These are phyloP conservation scores for Epizoanthus stellaris DNA, from an alignment of 92 coral and sea anemone species.

Conservation along the genomic window DNA sequence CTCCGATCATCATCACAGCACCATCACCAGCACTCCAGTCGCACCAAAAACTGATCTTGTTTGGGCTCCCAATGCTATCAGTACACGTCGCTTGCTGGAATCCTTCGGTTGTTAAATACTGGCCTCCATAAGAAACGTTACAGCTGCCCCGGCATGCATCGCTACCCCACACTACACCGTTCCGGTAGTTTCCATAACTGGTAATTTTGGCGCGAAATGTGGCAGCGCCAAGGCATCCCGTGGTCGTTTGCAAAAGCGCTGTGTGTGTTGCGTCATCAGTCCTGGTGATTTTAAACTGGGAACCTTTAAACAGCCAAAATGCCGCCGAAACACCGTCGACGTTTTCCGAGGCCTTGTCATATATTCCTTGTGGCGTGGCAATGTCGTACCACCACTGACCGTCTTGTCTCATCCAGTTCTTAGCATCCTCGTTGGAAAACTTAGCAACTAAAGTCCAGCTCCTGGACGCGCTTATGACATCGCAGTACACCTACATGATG, in stretches of 20 bases:
- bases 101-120: slow-evolving; percentile 4
- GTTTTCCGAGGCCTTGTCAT: slow-evolving; percentile 11
- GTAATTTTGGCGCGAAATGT: slow-evolving; percentile 28
- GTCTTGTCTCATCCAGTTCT: slow-evolving; percentile 34
- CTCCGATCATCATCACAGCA: slow-evolving; percentile 46
- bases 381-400: slow-evolving; percentile 56
- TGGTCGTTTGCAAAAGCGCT: slow-evolving; percentile 23
- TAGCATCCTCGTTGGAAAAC: neutral
- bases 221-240: slow-evolving; percentile 20
- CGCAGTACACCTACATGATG: too few relatives aligned
- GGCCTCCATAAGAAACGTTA: slow-evolving; percentile 12
- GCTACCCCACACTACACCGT: slow-evolving; percentile 2
- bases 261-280: slow-evolving; percentile 37
- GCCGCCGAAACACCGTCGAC: slow-evolving; percentile 44
- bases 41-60: slow-evolving; percentile 40
- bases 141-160: slow-evolving; percentile 28
- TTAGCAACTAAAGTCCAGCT: too few relatives aligned
- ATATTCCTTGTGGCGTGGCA: slow-evolving; percentile 1
- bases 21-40: slow-evolving; percentile 31
- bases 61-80: neutral
- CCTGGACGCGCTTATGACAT: too few relatives aligned
- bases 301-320: slow-evolving; percentile 2
- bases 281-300: slow-evolving; percentile 35
- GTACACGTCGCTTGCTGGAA: slow-evolving; percentile 19
- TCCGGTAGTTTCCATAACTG: slow-evolving; percentile 36